Percentiles rank a stretch among this genome's conserved stretches.
Evolutionary conservation across 2,888 invertebrate species (phyloP).

Genomic region (Sepioteuthis lessoniana): DNA sequence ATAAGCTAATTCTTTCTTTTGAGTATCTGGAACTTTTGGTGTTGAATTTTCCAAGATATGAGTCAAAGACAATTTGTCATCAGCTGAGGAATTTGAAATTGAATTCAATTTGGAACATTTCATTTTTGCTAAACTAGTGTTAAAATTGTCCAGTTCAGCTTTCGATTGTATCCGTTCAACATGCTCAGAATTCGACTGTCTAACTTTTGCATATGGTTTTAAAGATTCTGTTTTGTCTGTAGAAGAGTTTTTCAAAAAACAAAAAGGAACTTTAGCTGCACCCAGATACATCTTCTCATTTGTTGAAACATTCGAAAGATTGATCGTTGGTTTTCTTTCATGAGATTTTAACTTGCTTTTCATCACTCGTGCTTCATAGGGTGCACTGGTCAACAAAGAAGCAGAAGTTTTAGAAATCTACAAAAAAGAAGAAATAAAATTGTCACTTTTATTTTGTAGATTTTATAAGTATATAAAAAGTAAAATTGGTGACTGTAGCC

Average conservation of each 20-base stretch:
- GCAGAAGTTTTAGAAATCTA: neutral
- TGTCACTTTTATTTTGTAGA: too few relatives aligned
- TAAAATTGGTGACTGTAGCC: neutral
- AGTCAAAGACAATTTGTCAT: neutral
- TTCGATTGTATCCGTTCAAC: neutral
- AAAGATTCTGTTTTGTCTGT: neutral
- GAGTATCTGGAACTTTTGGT: neutral
- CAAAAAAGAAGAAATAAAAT: neutral
- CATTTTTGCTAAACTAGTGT: neutral
- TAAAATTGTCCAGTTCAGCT: neutral
- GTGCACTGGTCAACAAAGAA: neutral
- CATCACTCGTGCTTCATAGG: neutral
- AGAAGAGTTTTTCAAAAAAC: neutral
- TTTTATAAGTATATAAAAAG: too few relatives aligned
- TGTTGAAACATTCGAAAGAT: constrained; percentile 49
- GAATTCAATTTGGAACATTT: neutral
- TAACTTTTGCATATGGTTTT: constrained; percentile 51
- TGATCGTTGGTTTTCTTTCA: constrained; percentile 58
- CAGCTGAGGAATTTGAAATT: neutral
- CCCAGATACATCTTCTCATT: neutral
- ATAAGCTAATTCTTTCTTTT: constrained; percentile 47
- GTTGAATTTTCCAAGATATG: neutral
- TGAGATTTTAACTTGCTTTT: constrained; percentile 51
- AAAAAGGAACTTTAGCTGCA: neutral
- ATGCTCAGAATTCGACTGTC: neutral